A percentile compares a stretch with the other conserved stretches of the same genome.
Evolutionary conservation across 2,888 invertebrate species (phyloP).

Genomic region (Acleris emargana): DNA sequence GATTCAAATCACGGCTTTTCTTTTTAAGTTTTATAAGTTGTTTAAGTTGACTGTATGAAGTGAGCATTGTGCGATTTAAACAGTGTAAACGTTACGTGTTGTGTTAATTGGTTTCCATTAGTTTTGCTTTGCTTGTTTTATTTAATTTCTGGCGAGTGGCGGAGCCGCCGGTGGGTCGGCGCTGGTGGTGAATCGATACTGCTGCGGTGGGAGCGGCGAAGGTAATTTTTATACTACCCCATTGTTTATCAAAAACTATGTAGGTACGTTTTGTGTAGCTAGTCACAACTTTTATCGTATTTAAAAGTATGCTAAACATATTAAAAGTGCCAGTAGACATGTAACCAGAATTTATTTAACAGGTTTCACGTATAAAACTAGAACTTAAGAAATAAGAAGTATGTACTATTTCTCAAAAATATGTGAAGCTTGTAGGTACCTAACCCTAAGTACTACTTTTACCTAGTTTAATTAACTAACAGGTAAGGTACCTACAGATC

Average conservation of each 20-base stretch:
- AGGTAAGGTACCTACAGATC: no score
- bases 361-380: no score
- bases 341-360: no score
- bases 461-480: not conserved
- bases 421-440: not conserved
- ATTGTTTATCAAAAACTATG: constrained; percentile 40
- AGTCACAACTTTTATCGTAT: not conserved
- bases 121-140: constrained; percentile 67
- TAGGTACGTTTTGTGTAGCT: not conserved
- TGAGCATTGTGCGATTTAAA: constrained; percentile 64
- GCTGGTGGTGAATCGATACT: constrained; percentile 78
- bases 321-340: no score
- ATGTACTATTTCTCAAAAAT: not conserved
- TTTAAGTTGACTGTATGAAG: constrained; percentile 65
- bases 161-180: constrained; percentile 58
- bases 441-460: not conserved
- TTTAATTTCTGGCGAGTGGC: constrained; percentile 57
- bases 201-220: constrained; percentile 76
- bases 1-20: constrained; percentile 54
- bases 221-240: constrained; percentile 64
- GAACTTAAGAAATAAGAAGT: no score
- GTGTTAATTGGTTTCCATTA: constrained; percentile 70
- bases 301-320: no score
- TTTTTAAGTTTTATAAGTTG: constrained; percentile 63
- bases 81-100: constrained; percentile 69